Conservation (phyloP, 2,113 vertebrate genomes). For the Oxygymnocypris stewartii region DNA sequence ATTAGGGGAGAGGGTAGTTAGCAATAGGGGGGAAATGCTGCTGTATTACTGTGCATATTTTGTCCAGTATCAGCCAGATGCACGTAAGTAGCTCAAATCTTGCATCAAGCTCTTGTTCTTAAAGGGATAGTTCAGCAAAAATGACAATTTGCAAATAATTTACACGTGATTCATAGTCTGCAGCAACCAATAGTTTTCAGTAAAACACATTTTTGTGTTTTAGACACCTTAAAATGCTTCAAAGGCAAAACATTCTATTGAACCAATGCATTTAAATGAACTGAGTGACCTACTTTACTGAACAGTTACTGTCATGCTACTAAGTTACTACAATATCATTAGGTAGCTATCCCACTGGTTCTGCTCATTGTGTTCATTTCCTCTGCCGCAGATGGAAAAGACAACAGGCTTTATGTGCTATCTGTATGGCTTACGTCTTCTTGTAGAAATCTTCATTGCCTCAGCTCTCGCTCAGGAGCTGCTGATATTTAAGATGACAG, state of each 20-base stretch:
- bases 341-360: neutral
- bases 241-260: neutral
- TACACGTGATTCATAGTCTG: too few relatives aligned
- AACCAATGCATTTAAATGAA: neutral
- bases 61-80: neutral
- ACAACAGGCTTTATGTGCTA: neutral
- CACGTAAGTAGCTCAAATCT: neutral
- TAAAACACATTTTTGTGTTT: neutral
- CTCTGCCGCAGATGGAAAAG: neutral
- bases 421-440: neutral
- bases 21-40: neutral
- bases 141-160: neutral
- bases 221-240: neutral
- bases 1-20: neutral
- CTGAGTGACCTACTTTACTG: neutral
- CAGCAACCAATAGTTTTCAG: neutral
- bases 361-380: neutral
- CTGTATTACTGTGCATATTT: neutral
- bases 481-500: slow-evolving; percentile 5
- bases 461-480: neutral
- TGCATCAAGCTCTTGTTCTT: neutral
- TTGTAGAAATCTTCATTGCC: neutral
- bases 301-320: neutral
- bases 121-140: neutral
- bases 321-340: neutral